Percentiles rank a stretch among this genome's conserved stretches.
These are phyloP conservation scores for Laspeyria flexula DNA, from an alignment of 2,888 invertebrate genomes.

Conservation along the genomic window DNA sequence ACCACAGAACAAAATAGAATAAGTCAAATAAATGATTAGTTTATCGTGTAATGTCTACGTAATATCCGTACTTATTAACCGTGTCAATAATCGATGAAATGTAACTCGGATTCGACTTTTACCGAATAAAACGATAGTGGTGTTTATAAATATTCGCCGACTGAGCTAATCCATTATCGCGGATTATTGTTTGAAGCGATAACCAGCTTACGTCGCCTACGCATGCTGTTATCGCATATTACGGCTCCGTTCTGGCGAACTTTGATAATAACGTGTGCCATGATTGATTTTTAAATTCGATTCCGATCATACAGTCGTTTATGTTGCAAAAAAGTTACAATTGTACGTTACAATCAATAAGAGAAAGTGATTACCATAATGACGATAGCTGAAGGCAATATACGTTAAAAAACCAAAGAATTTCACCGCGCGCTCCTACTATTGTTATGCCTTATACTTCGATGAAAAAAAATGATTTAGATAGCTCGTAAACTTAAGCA, in stretches of 20 bases:
- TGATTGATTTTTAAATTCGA: constrained; percentile 58
- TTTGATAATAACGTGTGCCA: constrained; percentile 50
- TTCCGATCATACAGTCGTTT: constrained; percentile 43
- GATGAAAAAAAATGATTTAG: constrained; percentile 29
- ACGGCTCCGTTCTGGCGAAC: constrained; percentile 39
- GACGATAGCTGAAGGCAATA: constrained; percentile 30
- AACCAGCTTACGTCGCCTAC: constrained; percentile 68
- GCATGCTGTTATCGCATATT: constrained; percentile 54
- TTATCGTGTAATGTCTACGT: constrained; percentile 24
- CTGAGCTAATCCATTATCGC: constrained; percentile 82
- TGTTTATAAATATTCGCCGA: constrained; percentile 78
- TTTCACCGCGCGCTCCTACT: constrained; percentile 33
- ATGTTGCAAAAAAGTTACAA: constrained; percentile 28
- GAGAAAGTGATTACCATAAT: constrained; percentile 48
- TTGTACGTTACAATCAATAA: constrained; percentile 32
- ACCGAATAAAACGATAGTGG: constrained; percentile 70
- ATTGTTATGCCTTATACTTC: constrained; percentile 38
- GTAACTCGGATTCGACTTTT: constrained; percentile 60
- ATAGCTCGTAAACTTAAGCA: constrained; percentile 32
- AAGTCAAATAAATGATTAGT: constrained; percentile 20
- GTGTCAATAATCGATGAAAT: constrained; percentile 60
- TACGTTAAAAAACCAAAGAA: constrained; percentile 37
- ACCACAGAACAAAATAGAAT: constrained; percentile 25
- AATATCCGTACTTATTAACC: constrained; percentile 46
- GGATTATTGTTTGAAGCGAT: constrained; percentile 81